Percentiles rank a stretch among this genome's conserved stretches.
Evolutionary conservation across 2,113 vertebrate genomes (phyloP).

Genomic region (Tenebrosternarchus preto): DNA sequence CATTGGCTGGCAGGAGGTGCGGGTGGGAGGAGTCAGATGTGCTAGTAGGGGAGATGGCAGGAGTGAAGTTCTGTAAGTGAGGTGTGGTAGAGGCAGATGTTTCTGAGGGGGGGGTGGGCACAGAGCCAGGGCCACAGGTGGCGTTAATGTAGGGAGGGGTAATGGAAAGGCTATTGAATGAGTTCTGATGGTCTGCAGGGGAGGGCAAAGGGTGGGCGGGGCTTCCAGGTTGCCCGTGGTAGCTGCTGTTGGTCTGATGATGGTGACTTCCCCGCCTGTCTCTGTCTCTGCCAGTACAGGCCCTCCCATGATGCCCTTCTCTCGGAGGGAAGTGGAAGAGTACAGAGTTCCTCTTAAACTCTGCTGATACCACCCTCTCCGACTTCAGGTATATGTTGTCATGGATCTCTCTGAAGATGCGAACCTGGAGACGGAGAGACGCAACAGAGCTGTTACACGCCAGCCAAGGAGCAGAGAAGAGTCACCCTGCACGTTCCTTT

Average conservation of each 20-base stretch:
- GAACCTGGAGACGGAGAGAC: conserved; percentile 65
- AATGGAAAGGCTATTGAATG: conserved; percentile 23
- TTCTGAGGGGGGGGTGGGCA: conserved; percentile 68
- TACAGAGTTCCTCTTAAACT: conserved; percentile 58
- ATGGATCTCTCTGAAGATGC: conserved; percentile 85
- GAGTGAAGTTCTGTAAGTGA: conserved; percentile 31
- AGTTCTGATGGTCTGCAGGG: conserved; percentile 51
- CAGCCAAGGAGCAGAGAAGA: not conserved
- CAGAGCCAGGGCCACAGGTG: conserved; percentile 67
- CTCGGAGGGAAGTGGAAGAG: conserved; percentile 52
- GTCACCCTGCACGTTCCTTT: not conserved
- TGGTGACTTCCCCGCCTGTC: conserved; percentile 48
- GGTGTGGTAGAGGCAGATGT: not conserved
- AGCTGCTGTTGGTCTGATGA: conserved; percentile 30
- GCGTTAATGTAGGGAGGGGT: conserved; percentile 34
- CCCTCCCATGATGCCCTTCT: conserved; percentile 52
- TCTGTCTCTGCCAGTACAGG: conserved; percentile 37
- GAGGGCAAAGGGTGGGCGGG: conserved; percentile 39
- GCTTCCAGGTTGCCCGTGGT: conserved; percentile 41
- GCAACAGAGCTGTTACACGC: not conserved
- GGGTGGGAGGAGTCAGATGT: conserved; percentile 11
- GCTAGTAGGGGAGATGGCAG: not conserved
- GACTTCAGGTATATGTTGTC: conserved; percentile 76
- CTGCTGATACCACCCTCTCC: conserved; percentile 58
- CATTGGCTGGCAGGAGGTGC: conserved; percentile 24